Percentiles rank a stretch among this genome's conserved stretches.
phyloP scores from a whole-genome alignment of 2,888 invertebrate genomes.

The Drosophila rellima region DNA sequence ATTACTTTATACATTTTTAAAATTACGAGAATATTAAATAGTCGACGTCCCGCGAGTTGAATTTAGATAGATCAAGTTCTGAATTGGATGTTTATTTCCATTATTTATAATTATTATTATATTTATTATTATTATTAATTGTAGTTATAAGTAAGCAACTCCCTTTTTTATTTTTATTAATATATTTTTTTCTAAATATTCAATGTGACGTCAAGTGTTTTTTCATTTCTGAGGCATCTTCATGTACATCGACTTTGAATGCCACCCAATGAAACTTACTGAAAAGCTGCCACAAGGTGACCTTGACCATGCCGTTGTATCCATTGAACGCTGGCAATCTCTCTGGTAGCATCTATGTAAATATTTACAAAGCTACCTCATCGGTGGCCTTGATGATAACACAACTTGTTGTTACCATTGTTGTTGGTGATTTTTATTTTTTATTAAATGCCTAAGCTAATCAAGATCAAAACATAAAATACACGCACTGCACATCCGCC shows the following conservation, averaged over 20 bases:
- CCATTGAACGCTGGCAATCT: slow-evolving; percentile 42
- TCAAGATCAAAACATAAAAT: slow-evolving; percentile 55
- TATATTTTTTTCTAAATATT: not conserved
- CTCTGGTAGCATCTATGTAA: slow-evolving; percentile 69
- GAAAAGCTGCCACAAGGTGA: slow-evolving; percentile 59
- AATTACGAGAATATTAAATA: not conserved
- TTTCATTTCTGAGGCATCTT: not conserved
- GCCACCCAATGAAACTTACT: not conserved
- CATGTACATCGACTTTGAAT: not conserved
- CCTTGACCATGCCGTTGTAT: slow-evolving; percentile 57
- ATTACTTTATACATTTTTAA: slow-evolving; percentile 1
- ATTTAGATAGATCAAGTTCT: too few relatives aligned
- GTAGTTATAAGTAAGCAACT: not conserved
- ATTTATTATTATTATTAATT: not conserved
- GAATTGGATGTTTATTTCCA: too few relatives aligned
- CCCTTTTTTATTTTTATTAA: not conserved
- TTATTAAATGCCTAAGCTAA: slow-evolving; percentile 60
- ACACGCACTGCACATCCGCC: slow-evolving; percentile 62
- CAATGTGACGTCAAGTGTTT: slow-evolving; percentile 25
- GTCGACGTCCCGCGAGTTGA: too few relatives aligned
- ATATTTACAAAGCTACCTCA: slow-evolving; percentile 69
- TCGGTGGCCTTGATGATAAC: slow-evolving; percentile 61
- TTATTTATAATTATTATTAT: too few relatives aligned
- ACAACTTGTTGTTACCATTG: slow-evolving; percentile 20
- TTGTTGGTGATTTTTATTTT: slow-evolving; percentile 29